These are phyloP conservation scores for Malurus elegans DNA, from an alignment of 2,113 vertebrate genomes.

Conservation along the genomic window DNA sequence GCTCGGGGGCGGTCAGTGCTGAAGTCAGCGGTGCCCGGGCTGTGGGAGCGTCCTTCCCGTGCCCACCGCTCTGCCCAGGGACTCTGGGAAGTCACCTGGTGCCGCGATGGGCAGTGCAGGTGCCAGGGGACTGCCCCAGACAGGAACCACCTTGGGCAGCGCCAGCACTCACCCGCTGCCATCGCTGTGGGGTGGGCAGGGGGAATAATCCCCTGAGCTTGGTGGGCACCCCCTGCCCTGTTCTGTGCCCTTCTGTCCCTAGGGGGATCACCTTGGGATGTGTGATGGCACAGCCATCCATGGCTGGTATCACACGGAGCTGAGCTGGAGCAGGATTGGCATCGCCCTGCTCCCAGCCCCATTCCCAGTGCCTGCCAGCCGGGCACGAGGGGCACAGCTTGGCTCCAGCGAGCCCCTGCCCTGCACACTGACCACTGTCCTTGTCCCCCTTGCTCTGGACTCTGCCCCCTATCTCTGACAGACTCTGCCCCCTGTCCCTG, in stretches of 20 bases:
- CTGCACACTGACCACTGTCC: background rate
- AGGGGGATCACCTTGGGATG: fast-evolving
- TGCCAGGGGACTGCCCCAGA: background rate
- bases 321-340: background rate
- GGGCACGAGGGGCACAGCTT: background rate
- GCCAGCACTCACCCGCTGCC: fast-evolving
- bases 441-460: background rate
- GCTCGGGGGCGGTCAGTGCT: background rate
- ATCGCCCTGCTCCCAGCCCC: background rate
- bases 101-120: background rate
- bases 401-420: background rate
- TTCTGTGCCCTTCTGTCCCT: too few species aligned
- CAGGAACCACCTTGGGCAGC: background rate
- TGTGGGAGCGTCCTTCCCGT: background rate
- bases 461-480: too few species aligned
- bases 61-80: background rate
- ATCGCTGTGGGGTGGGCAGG: fast-evolving
- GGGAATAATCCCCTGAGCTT: background rate
- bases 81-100: fast-evolving
- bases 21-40: fast-evolving
- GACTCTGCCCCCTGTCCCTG: too few species aligned
- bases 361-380: background rate
- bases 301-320: background rate
- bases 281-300: background rate
- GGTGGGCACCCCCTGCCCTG: background rate